phyloP scores from a whole-genome alignment of 2,888 invertebrate genomes.

The Galerucella nymphaeae region DNA sequence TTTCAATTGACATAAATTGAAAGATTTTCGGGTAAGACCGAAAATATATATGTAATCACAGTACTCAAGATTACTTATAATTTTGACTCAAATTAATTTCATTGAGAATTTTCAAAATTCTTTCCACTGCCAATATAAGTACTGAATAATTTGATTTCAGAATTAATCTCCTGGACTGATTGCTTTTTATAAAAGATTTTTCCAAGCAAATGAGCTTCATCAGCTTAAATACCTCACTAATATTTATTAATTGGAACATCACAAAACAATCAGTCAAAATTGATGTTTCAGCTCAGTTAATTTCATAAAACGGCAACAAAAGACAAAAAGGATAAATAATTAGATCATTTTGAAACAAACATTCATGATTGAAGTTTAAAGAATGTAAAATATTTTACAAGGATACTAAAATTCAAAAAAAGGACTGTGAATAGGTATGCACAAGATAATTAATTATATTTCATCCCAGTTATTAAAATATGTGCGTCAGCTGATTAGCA shows the following conservation, averaged over 20 bases:
- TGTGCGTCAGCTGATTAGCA: no score
- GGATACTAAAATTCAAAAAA: no score
- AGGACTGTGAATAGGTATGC: no score
- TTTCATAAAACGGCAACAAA: conserved; percentile 2
- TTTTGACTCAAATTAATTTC: neutral
- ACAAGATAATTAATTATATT: no score
- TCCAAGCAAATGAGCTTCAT: neutral
- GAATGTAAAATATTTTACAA: conserved; percentile 36
- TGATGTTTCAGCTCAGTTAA: neutral
- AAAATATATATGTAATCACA: no score
- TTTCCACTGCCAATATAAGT: neutral
- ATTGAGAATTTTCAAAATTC: no score
- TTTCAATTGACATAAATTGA: no score
- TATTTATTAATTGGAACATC: neutral
- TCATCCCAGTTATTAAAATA: no score
- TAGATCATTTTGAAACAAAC: conserved; percentile 50
- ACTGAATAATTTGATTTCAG: neutral
- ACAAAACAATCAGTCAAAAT: neutral
- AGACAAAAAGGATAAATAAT: conserved; percentile 43
- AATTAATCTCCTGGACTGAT: neutral
- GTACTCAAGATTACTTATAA: no score
- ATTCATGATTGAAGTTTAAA: conserved; percentile 53
- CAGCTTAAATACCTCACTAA: neutral
- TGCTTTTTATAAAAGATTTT: neutral
- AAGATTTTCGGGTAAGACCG: no score